Percentiles rank a stretch among this genome's conserved stretches.
Evolutionary conservation across 2,113 vertebrate genomes (phyloP).

Genomic region (Coreoperca whiteheadi): DNA sequence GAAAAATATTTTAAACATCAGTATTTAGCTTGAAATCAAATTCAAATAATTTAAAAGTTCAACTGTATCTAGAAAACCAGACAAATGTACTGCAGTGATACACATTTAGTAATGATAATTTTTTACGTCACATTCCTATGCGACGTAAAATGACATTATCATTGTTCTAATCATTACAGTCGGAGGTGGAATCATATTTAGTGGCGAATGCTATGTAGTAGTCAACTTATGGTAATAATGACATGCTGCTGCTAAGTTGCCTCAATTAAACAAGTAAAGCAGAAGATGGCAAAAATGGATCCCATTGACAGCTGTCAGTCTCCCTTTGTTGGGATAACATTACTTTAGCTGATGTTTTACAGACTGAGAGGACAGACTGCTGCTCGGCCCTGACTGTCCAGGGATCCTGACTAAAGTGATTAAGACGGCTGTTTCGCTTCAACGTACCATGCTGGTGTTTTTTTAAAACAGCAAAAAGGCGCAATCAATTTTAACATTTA

Average conservation of each 20-base stretch:
- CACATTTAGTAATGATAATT: background rate
- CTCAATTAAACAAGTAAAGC: background rate
- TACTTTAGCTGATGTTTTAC: background rate
- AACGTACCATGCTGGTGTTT: background rate
- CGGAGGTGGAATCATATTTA: background rate
- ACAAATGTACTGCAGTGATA: background rate
- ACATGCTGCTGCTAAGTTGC: background rate
- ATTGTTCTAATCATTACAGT: background rate
- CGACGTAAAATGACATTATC: background rate
- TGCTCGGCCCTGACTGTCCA: background rate
- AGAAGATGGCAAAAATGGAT: background rate
- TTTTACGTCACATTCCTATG: background rate
- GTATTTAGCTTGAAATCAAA: background rate
- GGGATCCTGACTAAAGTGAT: background rate
- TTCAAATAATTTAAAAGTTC: background rate
- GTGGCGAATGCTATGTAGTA: no score
- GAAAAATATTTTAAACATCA: background rate
- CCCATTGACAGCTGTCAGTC: background rate
- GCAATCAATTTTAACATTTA: background rate
- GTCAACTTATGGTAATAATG: background rate
- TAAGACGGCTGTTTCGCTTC: background rate
- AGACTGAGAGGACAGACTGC: background rate
- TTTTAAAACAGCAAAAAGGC: background rate
- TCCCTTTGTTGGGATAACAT: background rate
- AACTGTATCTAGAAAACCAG: background rate